Conservation (phyloP, 2,888 invertebrate species). For the Ophioninae sp. region DNA sequence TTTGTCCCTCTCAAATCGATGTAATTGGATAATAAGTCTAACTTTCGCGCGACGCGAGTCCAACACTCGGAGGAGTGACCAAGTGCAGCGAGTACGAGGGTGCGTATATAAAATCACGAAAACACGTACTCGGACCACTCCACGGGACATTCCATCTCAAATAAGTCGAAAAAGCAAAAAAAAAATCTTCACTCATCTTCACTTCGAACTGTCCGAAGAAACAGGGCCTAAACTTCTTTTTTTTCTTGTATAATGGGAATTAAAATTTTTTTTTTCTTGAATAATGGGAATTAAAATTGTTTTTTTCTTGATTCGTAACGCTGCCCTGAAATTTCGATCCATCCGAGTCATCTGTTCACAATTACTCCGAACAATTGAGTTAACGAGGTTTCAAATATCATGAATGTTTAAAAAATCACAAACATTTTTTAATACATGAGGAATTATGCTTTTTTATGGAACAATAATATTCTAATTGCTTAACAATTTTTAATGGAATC, state of each 20-base stretch:
- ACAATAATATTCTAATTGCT: too few species aligned
- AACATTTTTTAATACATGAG: too few species aligned
- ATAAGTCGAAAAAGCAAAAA: background rate
- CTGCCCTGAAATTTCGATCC: background rate
- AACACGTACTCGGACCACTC: constrained; percentile 20
- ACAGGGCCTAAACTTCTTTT: background rate
- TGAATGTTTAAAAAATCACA: too few species aligned
- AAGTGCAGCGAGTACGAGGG: constrained; percentile 14
- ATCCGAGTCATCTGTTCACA: background rate
- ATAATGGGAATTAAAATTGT: background rate
- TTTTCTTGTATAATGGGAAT: background rate
- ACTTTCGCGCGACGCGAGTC: constrained; percentile 69
- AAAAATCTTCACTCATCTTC: constrained; percentile 22
- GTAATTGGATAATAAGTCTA: constrained; percentile 77
- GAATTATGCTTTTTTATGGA: too few species aligned
- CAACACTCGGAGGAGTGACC: constrained; percentile 26
- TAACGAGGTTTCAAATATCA: too few species aligned
- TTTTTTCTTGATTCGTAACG: background rate
- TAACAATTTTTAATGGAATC: too few species aligned
- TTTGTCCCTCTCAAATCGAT: constrained; percentile 77
- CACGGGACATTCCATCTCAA: constrained; percentile 28
- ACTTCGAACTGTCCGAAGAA: background rate
- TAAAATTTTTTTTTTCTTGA: background rate
- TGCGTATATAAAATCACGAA: constrained; percentile 18
- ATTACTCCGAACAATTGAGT: background rate